A percentile compares a stretch with the other conserved stretches of the same genome.
phyloP scores from a whole-genome alignment of 2,888 invertebrate genomes.

The Heliconius charithonia region DNA sequence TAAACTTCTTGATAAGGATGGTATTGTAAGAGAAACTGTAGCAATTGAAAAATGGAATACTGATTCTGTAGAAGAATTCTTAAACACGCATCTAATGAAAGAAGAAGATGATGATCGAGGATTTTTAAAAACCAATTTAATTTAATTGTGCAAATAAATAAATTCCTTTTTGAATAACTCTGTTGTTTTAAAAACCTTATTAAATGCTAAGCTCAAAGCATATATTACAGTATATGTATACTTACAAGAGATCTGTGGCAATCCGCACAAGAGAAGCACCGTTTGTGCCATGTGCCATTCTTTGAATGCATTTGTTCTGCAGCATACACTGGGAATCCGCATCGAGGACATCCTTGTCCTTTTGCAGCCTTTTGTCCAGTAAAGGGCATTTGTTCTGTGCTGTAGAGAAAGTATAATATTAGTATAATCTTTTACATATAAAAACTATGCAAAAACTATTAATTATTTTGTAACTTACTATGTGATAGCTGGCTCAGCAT shows the following conservation, averaged over 20 bases:
- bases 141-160: constrained; percentile 55
- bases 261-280: constrained; percentile 96
- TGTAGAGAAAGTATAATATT: constrained; percentile 57
- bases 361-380: constrained; percentile 89
- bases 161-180: constrained; percentile 2
- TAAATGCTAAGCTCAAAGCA: not conserved
- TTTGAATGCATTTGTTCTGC: constrained; percentile 99
- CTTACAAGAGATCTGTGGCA: constrained; percentile 91
- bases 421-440: not conserved
- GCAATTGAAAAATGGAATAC: constrained; percentile 99
- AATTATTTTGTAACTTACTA: constrained; percentile 80
- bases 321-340: constrained; percentile 95
- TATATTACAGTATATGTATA: constrained; percentile 46
- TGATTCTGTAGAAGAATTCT: constrained; percentile 98
- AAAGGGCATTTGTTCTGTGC: constrained; percentile 89
- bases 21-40: constrained; percentile 92
- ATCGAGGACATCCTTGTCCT: constrained; percentile 92
- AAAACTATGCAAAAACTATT: not conserved
- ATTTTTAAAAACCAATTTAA: constrained; percentile 85
- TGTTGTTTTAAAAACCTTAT: not conserved
- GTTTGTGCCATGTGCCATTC: constrained; percentile 95
- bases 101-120: constrained; percentile 82
- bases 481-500: constrained; percentile 88
- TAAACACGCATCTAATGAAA: constrained; percentile 92
- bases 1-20: constrained; percentile 92